Evolutionary conservation across 64 coral and sea anemone species (phyloP).

Genomic region (Montipora sp.): DNA sequence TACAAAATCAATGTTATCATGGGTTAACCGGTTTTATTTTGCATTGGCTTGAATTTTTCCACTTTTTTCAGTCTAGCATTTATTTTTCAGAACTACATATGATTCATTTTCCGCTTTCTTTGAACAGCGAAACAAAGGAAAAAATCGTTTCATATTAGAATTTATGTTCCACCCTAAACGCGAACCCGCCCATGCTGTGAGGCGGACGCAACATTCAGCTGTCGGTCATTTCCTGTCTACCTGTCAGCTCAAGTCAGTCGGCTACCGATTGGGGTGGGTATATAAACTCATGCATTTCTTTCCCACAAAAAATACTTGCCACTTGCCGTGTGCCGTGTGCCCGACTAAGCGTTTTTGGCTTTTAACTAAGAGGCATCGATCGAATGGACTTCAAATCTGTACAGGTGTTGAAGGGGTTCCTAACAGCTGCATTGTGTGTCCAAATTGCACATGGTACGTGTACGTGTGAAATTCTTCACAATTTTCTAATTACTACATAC

Average conservation of each 20-base stretch:
- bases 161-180: neutral
- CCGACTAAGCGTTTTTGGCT: neutral
- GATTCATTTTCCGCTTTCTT: no score
- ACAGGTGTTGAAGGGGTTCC: neutral
- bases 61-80: no score
- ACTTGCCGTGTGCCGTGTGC: neutral
- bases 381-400: neutral
- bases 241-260: constrained; percentile 23
- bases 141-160: no score
- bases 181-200: neutral
- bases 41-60: no score
- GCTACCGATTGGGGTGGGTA: neutral
- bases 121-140: no score
- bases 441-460: neutral
- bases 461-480: neutral
- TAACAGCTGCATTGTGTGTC: neutral
- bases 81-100: no score
- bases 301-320: neutral
- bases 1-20: no score
- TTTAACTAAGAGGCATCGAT: neutral
- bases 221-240: constrained; percentile 27
- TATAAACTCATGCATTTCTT: neutral
- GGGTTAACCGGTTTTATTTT: no score
- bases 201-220: constrained; percentile 9
- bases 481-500: no score